Evolutionary conservation across 2,113 vertebrate genomes (phyloP).

Genomic region (Perccottus glenii): DNA sequence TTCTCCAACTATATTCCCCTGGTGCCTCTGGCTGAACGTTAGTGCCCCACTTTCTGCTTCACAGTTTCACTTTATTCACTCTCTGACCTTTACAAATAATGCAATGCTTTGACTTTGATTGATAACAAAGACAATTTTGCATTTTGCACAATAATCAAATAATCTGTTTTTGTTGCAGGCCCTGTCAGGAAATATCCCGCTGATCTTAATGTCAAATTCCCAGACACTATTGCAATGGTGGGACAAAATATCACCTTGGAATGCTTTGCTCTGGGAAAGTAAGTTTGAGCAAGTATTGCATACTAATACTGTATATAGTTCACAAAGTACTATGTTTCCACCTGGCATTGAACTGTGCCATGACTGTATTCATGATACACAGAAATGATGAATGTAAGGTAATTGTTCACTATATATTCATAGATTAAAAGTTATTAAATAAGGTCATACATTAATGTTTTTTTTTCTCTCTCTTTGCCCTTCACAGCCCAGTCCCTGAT

Average conservation of each 20-base stretch:
- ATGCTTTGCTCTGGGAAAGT: slow-evolving; percentile 98
- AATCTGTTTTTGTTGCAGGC: slow-evolving; percentile 72
- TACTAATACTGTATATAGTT: no score
- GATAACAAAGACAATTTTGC: background rate
- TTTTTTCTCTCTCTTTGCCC: slow-evolving; percentile 15
- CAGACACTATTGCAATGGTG: slow-evolving; percentile 85
- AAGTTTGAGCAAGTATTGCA: slow-evolving; percentile 71
- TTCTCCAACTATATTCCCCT: slow-evolving; percentile 98
- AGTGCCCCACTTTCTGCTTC: slow-evolving; percentile 65
- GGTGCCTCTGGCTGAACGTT: slow-evolving; percentile 88
- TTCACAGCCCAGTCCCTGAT: slow-evolving; percentile 89
- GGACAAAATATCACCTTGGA: slow-evolving; percentile 95
- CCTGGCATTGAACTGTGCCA: no score
- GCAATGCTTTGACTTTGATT: background rate
- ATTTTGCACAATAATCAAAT: background rate
- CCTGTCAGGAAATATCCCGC: slow-evolving; percentile 89
- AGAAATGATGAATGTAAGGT: no score
- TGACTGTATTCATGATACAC: no score
- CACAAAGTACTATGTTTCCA: no score
- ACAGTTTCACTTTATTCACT: background rate
- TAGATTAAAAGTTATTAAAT: background rate
- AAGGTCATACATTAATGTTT: background rate
- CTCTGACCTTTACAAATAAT: background rate
- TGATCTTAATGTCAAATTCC: slow-evolving; percentile 93
- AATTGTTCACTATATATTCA: background rate